phyloP scores from a whole-genome alignment of 2,797 vertebrate genomes.

The Echiichthys vipera region DNA sequence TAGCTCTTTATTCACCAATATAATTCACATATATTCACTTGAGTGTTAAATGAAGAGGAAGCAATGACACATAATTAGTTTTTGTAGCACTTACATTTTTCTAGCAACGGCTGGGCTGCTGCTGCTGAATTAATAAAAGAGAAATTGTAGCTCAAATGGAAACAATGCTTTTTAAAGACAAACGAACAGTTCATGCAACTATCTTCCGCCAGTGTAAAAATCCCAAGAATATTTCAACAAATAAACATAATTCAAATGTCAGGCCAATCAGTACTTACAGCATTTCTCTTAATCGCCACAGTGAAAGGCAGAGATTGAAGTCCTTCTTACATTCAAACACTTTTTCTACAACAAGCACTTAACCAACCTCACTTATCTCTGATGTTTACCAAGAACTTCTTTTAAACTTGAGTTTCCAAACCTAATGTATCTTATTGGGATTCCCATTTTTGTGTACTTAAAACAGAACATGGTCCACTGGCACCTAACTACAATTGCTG shows the following conservation, averaged over 20 bases:
- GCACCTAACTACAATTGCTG: background rate
- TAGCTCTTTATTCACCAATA: conserved; percentile 23
- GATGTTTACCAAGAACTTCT: background rate
- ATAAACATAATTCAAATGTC: conserved; percentile 6
- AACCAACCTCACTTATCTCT: background rate
- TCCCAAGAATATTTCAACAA: conserved; percentile 27
- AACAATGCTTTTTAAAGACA: conserved; percentile 2
- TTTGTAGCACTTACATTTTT: background rate
- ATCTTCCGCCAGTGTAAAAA: conserved; percentile 1
- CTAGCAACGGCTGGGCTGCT: background rate
- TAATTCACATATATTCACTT: background rate
- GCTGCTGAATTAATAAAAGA: background rate
- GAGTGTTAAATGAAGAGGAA: no score
- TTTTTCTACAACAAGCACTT: background rate
- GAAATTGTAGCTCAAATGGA: background rate
- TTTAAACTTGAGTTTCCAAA: background rate
- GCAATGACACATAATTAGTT: conserved; percentile 20
- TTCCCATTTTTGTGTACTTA: background rate
- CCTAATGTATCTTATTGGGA: background rate
- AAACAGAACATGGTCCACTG: background rate
- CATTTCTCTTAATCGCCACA: background rate
- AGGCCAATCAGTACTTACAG: conserved; percentile 1
- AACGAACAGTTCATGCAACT: conserved; percentile 19
- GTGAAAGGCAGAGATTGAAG: background rate
- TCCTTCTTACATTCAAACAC: background rate